phyloP scores from a whole-genome alignment of 2,797 vertebrate genomes.

The Pyrocephalus nanus region DNA sequence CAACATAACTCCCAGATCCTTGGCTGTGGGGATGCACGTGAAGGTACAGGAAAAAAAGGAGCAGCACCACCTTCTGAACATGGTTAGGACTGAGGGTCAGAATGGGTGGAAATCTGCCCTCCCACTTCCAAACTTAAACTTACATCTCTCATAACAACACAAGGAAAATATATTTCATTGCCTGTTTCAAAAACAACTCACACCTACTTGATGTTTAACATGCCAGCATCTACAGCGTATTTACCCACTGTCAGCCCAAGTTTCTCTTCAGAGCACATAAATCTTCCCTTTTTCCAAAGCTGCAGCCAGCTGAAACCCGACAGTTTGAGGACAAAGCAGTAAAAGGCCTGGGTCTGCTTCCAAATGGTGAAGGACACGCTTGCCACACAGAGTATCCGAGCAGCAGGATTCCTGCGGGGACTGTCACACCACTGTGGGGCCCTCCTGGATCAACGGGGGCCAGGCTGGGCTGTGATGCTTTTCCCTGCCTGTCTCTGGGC shows the following conservation, averaged over 20 bases:
- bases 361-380: background rate
- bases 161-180: background rate
- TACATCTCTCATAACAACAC: background rate
- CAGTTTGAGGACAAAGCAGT: constrained; percentile 58
- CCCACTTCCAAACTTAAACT: background rate
- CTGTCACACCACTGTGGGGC: background rate
- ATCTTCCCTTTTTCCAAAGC: constrained; percentile 48
- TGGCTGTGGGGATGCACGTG: background rate
- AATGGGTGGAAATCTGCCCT: background rate
- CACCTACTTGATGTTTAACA: background rate
- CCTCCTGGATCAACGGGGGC: fast-evolving
- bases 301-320: constrained; percentile 51
- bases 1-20: background rate
- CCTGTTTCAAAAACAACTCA: background rate
- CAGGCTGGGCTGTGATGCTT: background rate
- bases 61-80: background rate
- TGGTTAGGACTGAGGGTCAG: fast-evolving
- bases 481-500: background rate
- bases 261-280: constrained; percentile 32
- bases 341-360: constrained; percentile 26
- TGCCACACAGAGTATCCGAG: fast-evolving
- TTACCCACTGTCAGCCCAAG: background rate
- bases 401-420: background rate
- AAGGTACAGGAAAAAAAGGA: background rate
- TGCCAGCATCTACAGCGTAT: background rate